Conservation (phyloP, 2,888 invertebrate genomes). For the Ophion costatus region DNA sequence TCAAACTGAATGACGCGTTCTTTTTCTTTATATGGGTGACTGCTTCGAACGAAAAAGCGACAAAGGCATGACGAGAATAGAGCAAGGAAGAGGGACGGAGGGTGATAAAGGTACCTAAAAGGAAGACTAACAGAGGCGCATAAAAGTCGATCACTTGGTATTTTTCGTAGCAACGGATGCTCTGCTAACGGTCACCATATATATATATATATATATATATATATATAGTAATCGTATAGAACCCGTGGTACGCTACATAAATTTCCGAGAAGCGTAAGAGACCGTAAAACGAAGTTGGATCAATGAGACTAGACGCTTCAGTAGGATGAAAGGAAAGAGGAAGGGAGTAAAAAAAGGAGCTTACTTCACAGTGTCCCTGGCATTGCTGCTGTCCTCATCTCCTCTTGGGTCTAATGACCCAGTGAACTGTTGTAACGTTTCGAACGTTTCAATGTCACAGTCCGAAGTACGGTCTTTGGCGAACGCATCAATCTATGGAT, state of each 20-base stretch:
- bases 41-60: too few relatives aligned
- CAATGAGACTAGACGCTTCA: constrained; percentile 58
- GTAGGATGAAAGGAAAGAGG: constrained; percentile 28
- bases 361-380: constrained; percentile 50
- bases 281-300: constrained; percentile 32
- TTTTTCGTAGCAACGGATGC: constrained; percentile 55
- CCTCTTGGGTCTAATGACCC: constrained; percentile 58
- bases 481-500: neutral
- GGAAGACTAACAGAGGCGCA: constrained; percentile 21
- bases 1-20: too few relatives aligned
- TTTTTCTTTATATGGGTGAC: too few relatives aligned
- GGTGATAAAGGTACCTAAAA: constrained; percentile 1
- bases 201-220: neutral
- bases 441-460: constrained; percentile 58
- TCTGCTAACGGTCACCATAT: constrained; percentile 45
- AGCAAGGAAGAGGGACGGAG: neutral
- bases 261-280: constrained; percentile 47
- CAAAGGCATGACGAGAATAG: neutral
- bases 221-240: constrained; percentile 4
- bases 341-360: constrained; percentile 34
- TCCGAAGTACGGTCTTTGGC: neutral
- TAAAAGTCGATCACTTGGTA: constrained; percentile 47
- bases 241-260: constrained; percentile 42
- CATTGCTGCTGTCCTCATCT: constrained; percentile 48
- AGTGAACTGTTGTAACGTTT: constrained; percentile 47